Percentiles rank a stretch among this genome's conserved stretches.
Conservation (phyloP, 2,797 vertebrate genomes). For the Peromyscus aztecus region DNA sequence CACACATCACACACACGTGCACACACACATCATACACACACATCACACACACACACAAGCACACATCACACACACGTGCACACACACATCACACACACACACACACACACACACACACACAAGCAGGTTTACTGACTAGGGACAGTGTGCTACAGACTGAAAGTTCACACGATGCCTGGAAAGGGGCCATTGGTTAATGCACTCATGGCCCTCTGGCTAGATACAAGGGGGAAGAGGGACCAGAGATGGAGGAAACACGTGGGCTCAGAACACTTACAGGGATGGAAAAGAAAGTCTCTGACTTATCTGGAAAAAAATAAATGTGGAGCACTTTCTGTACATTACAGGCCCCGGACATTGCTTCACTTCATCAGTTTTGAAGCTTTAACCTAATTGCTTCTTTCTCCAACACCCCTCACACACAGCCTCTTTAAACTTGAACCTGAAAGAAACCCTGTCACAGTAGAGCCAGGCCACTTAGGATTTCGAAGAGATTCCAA, state of each 20-base stretch:
- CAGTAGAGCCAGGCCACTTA: constrained; percentile 1
- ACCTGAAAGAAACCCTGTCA: constrained; percentile 58
- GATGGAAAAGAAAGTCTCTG: constrained; percentile 47
- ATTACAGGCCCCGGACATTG: constrained; percentile 30
- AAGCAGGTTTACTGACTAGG: not conserved
- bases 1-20: too few species aligned
- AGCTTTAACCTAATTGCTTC: constrained; percentile 69
- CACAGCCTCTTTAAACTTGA: constrained; percentile 59
- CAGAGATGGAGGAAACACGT: not conserved
- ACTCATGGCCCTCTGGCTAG: not conserved
- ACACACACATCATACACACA: too few species aligned
- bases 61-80: too few species aligned
- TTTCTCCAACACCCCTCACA: constrained; percentile 27
- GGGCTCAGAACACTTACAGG: not conserved
- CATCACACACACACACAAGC: too few species aligned
- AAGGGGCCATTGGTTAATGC: not conserved
- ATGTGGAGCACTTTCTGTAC: constrained; percentile 8
- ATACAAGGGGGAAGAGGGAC: not conserved
- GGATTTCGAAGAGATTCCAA: constrained; percentile 47
- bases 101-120: too few species aligned
- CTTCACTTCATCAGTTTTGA: constrained; percentile 68
- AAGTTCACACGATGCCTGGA: not conserved
- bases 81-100: too few species aligned
- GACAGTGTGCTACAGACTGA: not conserved
- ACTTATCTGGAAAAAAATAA: constrained; percentile 39